Conservation (phyloP, 2,888 invertebrate species). For the Metalampra italica region DNA sequence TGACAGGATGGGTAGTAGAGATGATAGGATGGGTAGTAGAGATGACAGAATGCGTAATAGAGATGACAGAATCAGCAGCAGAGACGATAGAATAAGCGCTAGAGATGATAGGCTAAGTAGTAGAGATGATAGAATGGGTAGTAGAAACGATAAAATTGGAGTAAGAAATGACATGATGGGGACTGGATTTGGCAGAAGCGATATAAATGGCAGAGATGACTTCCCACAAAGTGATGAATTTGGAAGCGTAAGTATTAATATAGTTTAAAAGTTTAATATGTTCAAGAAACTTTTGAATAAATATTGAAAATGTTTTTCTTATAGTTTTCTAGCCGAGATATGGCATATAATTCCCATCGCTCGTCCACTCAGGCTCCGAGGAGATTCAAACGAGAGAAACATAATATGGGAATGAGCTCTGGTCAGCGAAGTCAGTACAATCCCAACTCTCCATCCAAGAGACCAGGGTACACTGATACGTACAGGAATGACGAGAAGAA, state of each 20-base stretch:
- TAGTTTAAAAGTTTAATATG: background rate
- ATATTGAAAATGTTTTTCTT: background rate
- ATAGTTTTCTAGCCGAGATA: constrained; percentile 21
- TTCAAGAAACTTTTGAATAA: background rate
- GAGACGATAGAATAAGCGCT: constrained; percentile 25
- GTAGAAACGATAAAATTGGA: constrained; percentile 14
- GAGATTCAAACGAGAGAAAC: constrained; percentile 52
- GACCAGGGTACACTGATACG: constrained; percentile 32
- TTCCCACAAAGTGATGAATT: constrained; percentile 43
- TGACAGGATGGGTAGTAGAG: constrained; percentile 21
- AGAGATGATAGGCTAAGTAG: constrained; percentile 20
- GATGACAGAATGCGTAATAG: constrained; percentile 19
- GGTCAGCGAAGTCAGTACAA: constrained; percentile 69
- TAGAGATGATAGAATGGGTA: constrained; percentile 21
- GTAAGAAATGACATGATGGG: constrained; percentile 21
- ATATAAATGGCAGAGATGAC: constrained; percentile 36
- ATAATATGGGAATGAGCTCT: constrained; percentile 49
- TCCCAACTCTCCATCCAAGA: constrained; percentile 41
- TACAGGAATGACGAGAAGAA: constrained; percentile 40
- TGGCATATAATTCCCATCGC: constrained; percentile 25
- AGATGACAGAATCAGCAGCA: constrained; percentile 24
- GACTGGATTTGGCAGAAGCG: constrained; percentile 23
- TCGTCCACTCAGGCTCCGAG: constrained; percentile 36
- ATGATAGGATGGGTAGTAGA: constrained; percentile 18
- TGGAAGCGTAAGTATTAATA: constrained; percentile 45